Evolutionary conservation across 2,113 vertebrate genomes (phyloP), one percentile per base, ranked within the genome.

Genomic region (Nansenia antarctica): DNA sequence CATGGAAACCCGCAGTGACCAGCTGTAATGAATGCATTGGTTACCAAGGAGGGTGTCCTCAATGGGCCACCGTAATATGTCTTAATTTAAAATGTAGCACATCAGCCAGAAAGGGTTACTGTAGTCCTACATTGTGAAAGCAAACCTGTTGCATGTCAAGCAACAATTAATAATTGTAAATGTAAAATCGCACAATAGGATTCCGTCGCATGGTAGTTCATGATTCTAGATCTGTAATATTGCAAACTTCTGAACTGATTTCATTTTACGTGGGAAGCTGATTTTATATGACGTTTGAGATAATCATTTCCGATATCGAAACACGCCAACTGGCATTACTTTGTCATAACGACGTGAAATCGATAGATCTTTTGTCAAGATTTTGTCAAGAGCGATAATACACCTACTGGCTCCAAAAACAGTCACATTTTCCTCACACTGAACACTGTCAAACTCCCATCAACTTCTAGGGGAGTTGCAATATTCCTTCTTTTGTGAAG

Each of bases 51-150:
- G 54, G 5, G 62, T 32, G 57, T 72, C 75, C 69, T 78, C 80
- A 4, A 52, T 0, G 37, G 80, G 71, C 76, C 73, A 29, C 45
- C 18, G 18, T 75, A 78, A 90, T 91, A 86, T 53, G 73, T 89
- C 82, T 87, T 83, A 83, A 85, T 93, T 86, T n/a, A n/a, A n/a
- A n/a, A 83, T 65, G 86, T 49, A 55, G 67, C 58, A 78, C 73
- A 73, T 77, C 75, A 81, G 75, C 60, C 65, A 24, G 71, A 72
- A 78, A 84, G 68, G n/a, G n/a, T n/a, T n/a, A n/a, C 62, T 62
- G 59, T 15, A 34, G 60, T 74, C 73, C 54, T 52, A 3, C 30
- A 2, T 11, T 32, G 68, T 76, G 20, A 7, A 31, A 39, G 54
- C 53, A 67, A 62, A 87, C 85, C 39, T 74, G 82, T 73, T 76